These are phyloP conservation scores for Albula goreensis DNA, from an alignment of 2,113 vertebrate species.

Conservation along the genomic window DNA sequence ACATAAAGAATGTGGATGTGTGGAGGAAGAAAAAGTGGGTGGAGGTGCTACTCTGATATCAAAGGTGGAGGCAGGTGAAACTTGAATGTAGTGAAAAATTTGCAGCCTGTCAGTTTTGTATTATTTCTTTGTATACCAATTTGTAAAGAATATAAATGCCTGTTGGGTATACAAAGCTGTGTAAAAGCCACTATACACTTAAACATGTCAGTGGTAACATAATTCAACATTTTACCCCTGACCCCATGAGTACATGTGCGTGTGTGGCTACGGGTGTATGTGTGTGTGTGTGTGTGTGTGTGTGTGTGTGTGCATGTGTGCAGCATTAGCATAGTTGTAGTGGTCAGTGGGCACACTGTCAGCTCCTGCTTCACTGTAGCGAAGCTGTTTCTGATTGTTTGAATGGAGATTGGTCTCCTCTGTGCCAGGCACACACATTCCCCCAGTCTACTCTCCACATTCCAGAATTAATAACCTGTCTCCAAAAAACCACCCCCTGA, in stretches of 20 bases:
- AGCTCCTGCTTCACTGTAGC: conserved; percentile 1
- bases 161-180: not conserved
- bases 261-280: not conserved
- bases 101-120: no score
- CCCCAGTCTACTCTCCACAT: conserved; percentile 34
- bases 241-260: conserved; percentile 9
- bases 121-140: not conserved
- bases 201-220: not conserved
- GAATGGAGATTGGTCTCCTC: conserved; percentile 37
- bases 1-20: not conserved
- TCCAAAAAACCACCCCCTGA: not conserved
- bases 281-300: conserved; percentile 8
- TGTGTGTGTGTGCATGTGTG: conserved; percentile 14
- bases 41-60: no score
- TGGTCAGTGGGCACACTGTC: conserved; percentile 15
- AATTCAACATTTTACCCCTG: not conserved
- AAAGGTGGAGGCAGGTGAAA: not conserved
- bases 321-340: not conserved
- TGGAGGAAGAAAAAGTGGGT: not conserved
- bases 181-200: not conserved
- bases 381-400: conserved; percentile 34
- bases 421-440: conserved; percentile 40
- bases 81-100: not conserved
- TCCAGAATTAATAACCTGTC: conserved; percentile 43
- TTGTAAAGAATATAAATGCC: not conserved